Evolutionary conservation across 2,797 vertebrate species (phyloP).

Genomic region (Zalophus californianus): DNA sequence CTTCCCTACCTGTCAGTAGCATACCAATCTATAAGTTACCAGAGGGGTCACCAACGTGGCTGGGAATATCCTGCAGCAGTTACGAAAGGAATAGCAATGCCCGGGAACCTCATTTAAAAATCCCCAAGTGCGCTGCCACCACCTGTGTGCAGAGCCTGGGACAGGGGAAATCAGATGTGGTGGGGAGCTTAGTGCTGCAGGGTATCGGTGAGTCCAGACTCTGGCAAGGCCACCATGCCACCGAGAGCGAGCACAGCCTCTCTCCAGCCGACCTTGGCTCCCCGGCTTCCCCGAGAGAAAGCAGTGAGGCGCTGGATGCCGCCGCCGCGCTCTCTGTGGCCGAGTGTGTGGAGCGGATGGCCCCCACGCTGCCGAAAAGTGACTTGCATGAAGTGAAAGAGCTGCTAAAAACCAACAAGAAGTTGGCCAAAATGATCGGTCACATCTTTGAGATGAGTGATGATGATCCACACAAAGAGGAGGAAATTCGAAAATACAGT

Average conservation of each 20-base stretch:
- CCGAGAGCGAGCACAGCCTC: constrained; percentile 96
- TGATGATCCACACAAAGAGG: constrained; percentile 95
- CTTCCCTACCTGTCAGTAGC: constrained; percentile 97
- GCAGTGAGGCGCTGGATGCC: constrained; percentile 93
- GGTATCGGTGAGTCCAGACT: constrained; percentile 89
- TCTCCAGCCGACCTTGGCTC: constrained; percentile 96
- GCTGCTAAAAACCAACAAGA: constrained; percentile 97
- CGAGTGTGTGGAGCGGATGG: constrained; percentile 97
- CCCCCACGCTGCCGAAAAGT: constrained; percentile 91
- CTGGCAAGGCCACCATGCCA: constrained; percentile 94
- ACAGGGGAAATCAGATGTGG: constrained; percentile 89
- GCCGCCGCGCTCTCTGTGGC: constrained; percentile 95
- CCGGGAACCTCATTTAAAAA: constrained; percentile 92
- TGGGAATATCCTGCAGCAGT: constrained; percentile 88
- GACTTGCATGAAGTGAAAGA: constrained; percentile 94
- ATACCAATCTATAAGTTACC: constrained; percentile 98
- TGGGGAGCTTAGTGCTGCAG: constrained; percentile 87
- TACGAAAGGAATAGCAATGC: constrained; percentile 90
- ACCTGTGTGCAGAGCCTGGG: constrained; percentile 91
- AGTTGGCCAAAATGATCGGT: constrained; percentile 97
- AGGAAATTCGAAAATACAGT: constrained; percentile 98
- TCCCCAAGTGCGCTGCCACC: constrained; percentile 92
- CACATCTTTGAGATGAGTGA: constrained; percentile 98
- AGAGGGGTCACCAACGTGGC: constrained; percentile 93
- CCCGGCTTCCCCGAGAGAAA: constrained; percentile 95